phyloP scores from a whole-genome alignment of 2,113 vertebrate species.

The Stercorarius parasiticus region DNA sequence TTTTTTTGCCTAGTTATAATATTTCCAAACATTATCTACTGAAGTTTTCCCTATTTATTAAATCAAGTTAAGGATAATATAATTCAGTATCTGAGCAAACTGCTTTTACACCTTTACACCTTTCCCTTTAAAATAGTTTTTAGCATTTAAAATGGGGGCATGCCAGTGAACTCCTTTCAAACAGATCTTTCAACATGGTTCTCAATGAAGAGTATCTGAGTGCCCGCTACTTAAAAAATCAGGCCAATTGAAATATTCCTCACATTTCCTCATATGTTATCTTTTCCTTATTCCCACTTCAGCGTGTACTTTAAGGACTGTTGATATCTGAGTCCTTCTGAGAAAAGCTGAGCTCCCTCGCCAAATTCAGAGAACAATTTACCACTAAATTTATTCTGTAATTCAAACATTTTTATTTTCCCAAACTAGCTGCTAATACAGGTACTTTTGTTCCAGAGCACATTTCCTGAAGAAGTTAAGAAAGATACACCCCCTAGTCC shows the following conservation, averaged over 20 bases:
- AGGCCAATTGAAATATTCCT: background rate
- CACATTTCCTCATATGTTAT: background rate
- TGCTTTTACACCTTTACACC: background rate
- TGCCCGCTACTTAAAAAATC: background rate
- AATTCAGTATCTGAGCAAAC: background rate
- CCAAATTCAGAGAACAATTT: background rate
- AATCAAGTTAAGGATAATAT: background rate
- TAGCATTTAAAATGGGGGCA: background rate
- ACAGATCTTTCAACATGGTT: background rate
- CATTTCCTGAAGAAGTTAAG: background rate
- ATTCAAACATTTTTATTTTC: background rate
- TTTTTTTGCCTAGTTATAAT: background rate
- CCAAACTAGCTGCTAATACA: background rate
- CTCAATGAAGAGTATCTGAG: background rate
- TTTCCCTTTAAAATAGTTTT: background rate
- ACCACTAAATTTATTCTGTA: background rate
- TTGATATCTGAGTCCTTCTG: background rate
- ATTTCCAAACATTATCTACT: background rate
- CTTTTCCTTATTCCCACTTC: background rate
- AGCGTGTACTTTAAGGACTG: background rate
- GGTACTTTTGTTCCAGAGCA: background rate
- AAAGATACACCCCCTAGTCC: background rate
- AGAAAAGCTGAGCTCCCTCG: background rate
- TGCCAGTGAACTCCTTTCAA: background rate
- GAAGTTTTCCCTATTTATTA: background rate